These are phyloP conservation scores for Trichacis sp. DNA, from an alignment of 2,888 invertebrate genomes.

Conservation along the genomic window DNA sequence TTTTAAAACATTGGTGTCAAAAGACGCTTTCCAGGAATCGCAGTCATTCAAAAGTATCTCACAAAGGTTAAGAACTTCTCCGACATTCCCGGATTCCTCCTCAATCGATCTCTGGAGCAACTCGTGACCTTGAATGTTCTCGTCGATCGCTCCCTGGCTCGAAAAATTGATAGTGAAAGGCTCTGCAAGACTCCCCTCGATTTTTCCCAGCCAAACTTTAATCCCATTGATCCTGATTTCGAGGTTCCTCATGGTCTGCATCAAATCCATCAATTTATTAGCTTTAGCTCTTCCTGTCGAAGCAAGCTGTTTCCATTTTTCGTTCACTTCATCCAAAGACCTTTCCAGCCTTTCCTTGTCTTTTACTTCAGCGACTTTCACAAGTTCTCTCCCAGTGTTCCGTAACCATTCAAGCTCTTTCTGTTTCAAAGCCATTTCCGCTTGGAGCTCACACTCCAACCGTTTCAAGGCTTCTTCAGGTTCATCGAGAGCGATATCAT, in stretches of 20 bases:
- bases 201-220: conserved; percentile 78
- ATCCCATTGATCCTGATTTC: conserved; percentile 81
- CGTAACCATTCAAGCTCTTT: conserved; percentile 84
- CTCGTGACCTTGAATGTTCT: conserved; percentile 79
- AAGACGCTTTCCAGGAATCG: conserved; percentile 79
- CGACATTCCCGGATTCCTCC: conserved; percentile 81
- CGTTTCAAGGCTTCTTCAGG: conserved; percentile 81
- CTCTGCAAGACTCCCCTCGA: conserved; percentile 78
- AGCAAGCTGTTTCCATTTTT: conserved; percentile 78
- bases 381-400: conserved; percentile 76
- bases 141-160: conserved; percentile 76
- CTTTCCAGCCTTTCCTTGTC: conserved; percentile 74
- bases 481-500: conserved; percentile 71
- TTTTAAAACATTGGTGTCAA: conserved; percentile 78
- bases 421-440: conserved; percentile 82
- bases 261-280: conserved; percentile 79
- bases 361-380: conserved; percentile 74
- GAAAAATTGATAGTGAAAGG: conserved; percentile 78
- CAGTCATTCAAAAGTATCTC: conserved; percentile 82
- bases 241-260: conserved; percentile 78
- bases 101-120: conserved; percentile 82
- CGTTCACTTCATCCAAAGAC: conserved; percentile 74
- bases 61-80: conserved; percentile 83
- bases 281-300: conserved; percentile 77
- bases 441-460: conserved; percentile 80